phyloP scores from a whole-genome alignment of 2,888 invertebrate species.

The Amaurobius ferox region DNA sequence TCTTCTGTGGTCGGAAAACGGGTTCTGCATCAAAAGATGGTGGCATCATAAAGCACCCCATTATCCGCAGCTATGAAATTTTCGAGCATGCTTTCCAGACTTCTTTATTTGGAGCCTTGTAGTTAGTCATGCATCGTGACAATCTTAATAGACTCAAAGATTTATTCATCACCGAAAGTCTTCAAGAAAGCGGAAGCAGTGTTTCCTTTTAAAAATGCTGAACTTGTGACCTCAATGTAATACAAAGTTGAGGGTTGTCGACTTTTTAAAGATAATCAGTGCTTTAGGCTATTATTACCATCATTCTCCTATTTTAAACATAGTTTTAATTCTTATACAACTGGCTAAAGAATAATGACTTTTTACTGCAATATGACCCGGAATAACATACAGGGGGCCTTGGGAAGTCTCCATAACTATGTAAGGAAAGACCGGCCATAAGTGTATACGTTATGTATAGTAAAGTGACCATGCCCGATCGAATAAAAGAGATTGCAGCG shows the following conservation, averaged over 20 bases:
- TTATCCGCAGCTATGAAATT: neutral
- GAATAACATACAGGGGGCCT: too few relatives aligned
- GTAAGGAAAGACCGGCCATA: too few relatives aligned
- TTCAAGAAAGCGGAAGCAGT: conserved; percentile 18
- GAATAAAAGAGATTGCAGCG: too few relatives aligned
- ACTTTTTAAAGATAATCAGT: neutral
- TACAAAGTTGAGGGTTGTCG: neutral
- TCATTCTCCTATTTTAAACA: too few relatives aligned
- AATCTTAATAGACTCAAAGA: conserved; percentile 21
- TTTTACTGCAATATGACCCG: too few relatives aligned
- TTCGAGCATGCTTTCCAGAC: neutral
- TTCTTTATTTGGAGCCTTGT: neutral
- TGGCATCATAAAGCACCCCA: neutral
- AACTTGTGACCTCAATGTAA: neutral
- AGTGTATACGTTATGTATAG: too few relatives aligned
- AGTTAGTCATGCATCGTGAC: conserved; percentile 34
- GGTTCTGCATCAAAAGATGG: neutral
- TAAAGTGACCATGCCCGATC: too few relatives aligned
- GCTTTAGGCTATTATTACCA: too few relatives aligned
- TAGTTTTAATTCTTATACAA: too few relatives aligned
- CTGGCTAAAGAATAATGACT: too few relatives aligned
- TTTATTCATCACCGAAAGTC: conserved; percentile 6
- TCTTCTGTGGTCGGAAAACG: neutral
- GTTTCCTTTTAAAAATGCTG: neutral
- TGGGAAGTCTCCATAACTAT: too few relatives aligned